phyloP scores from a whole-genome alignment of 1,140 invertebrate genomes.

The Armadillidium nasatum region DNA sequence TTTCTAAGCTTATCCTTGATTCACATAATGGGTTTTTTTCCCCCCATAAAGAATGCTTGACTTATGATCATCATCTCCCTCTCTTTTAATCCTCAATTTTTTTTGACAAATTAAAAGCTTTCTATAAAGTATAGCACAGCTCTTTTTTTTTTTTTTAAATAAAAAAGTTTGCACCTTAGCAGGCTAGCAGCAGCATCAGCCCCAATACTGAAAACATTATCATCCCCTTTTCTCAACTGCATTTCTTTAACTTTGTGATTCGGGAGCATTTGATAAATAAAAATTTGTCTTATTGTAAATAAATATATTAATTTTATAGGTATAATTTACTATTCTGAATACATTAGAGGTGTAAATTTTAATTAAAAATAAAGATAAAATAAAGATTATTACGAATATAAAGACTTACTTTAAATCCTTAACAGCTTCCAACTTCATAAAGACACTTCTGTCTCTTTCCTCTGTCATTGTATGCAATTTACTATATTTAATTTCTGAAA shows the following conservation, averaged over 20 bases:
- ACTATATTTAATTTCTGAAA: too few relatives aligned
- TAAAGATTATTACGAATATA: background rate
- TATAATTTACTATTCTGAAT: background rate
- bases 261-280: background rate
- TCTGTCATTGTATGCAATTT: background rate
- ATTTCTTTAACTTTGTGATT: background rate
- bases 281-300: background rate
- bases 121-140: too few relatives aligned
- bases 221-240: background rate
- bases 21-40: too few relatives aligned
- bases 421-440: background rate
- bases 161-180: too few relatives aligned
- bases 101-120: too few relatives aligned
- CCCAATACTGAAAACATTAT: too few relatives aligned
- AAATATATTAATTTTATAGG: background rate
- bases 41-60: too few relatives aligned
- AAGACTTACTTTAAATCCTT: conserved; percentile 3
- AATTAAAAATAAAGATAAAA: background rate
- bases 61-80: too few relatives aligned
- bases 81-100: too few relatives aligned
- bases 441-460: background rate
- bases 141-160: too few relatives aligned
- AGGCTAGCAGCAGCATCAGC: too few relatives aligned
- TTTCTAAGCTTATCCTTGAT: too few relatives aligned
- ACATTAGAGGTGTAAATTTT: background rate